Conservation (phyloP, 2,888 invertebrate genomes). For the Ptilodon capucinus region DNA sequence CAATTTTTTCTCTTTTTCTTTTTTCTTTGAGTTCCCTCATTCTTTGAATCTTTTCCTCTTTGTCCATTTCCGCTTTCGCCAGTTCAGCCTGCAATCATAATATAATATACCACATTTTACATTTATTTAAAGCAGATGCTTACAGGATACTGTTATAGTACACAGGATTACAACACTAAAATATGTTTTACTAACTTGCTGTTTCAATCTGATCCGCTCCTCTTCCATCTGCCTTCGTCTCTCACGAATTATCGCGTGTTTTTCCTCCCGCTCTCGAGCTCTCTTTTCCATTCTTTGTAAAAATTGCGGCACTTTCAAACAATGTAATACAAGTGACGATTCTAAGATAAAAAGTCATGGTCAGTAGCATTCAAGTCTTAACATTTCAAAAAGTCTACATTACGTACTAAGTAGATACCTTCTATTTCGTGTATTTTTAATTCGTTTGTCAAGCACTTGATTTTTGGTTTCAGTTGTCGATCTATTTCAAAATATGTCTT, state of each 20-base stretch:
- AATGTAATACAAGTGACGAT: constrained; percentile 66
- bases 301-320: constrained; percentile 85
- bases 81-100: constrained; percentile 60
- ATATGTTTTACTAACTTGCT: constrained; percentile 55
- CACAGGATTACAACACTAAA: too few relatives aligned
- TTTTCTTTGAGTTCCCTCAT: constrained; percentile 84
- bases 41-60: constrained; percentile 83
- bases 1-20: constrained; percentile 82
- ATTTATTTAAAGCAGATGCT: too few relatives aligned
- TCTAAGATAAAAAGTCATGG: constrained; percentile 44
- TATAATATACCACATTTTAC: neutral
- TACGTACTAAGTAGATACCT: too few relatives aligned
- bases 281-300: constrained; percentile 88
- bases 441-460: constrained; percentile 76
- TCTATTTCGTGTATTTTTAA: constrained; percentile 70
- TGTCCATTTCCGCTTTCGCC: constrained; percentile 80
- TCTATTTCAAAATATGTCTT: constrained; percentile 81
- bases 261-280: constrained; percentile 85
- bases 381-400: neutral
- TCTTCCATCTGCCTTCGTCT: constrained; percentile 75
- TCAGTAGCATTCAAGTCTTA: neutral
- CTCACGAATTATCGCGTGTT: constrained; percentile 74
- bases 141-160: neutral
- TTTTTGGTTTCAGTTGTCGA: constrained; percentile 81
- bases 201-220: constrained; percentile 69